These are phyloP conservation scores for Toxonevra muliebris DNA, from an alignment of 2,888 invertebrate genomes.

Conservation along the genomic window DNA sequence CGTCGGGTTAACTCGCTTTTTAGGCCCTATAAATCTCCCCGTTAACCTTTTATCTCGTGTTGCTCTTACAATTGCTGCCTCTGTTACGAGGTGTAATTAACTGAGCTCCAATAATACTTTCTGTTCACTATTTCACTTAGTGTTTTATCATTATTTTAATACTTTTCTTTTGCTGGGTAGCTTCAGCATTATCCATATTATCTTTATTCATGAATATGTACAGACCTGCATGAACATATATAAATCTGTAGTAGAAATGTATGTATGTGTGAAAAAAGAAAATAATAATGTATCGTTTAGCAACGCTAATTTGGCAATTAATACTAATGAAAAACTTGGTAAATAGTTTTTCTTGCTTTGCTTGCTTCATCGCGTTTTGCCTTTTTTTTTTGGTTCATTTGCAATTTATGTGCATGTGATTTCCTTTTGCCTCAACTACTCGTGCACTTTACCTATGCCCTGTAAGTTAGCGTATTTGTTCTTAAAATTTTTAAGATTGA, in stretches of 20 bases:
- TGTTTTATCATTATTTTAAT: too few species aligned
- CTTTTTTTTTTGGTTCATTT: neutral
- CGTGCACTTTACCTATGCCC: too few species aligned
- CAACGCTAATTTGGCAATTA: constrained; percentile 25
- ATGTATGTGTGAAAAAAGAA: neutral
- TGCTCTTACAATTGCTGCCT: too few species aligned
- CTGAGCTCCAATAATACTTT: too few species aligned
- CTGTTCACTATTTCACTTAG: too few species aligned
- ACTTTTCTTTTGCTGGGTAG: neutral
- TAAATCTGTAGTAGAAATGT: neutral
- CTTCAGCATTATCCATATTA: neutral
- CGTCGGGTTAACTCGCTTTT: too few species aligned
- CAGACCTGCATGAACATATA: neutral
- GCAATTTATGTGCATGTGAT: neutral
- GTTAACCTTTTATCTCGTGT: too few species aligned
- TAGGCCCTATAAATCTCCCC: too few species aligned
- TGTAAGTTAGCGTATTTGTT: too few species aligned
- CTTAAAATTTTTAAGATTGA: too few species aligned
- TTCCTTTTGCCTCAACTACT: too few species aligned
- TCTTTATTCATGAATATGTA: neutral
- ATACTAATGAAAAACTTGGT: constrained; percentile 8
- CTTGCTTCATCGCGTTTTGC: neutral
- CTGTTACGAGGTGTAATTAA: too few species aligned
- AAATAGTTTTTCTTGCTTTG: neutral
- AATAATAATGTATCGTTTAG: neutral